Base-by-base conservation (phyloP, 2,113 vertebrate genomes). In the Aramus guarauna region DNA sequence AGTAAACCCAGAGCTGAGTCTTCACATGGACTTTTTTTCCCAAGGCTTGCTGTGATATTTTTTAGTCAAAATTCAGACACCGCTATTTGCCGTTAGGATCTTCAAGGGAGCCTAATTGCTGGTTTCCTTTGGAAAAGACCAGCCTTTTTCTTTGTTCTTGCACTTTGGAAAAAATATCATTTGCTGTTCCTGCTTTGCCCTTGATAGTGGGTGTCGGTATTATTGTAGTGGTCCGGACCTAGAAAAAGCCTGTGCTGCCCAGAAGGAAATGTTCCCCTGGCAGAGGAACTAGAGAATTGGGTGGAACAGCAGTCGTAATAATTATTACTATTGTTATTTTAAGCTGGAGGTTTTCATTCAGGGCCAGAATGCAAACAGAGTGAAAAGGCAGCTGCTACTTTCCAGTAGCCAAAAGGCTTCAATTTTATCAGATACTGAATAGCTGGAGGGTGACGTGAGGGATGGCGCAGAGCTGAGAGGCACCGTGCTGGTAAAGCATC, bases 331-430 rank as follows among this genome's bases (percentile, higher is more conserved):
- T n/a, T 90, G n/a, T 91, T 93, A 53, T 58, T 84, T 94, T 53
- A 79, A 95, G n/a, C 48, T 87, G 58, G 37, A 92, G 36, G 12
- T 81, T 95, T 96, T 96, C 17, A 67, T 96, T 82, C n/a, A 36
- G 19, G 36, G 30, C 56, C 11, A 27, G 60, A 48, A 89, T 85
- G 56, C 50, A 66, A 88, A 73, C 9, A 59, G 64, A 68, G n/a
- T 8, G 22, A 75, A 89, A 92, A 94, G 58, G 76, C 91, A 91
- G 76, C 72, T 91, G 80, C 41, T 94, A 14, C 27, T 84, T 96
- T 74, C 14, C 4, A 3, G 53, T 41, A 78, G 52, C 60, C 58
- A 82, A 77, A 66, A 94, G 48, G 7, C 36, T 88, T 93, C 48
- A 18, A 5, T 71, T 52, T 83, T 74, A 30, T 48, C 20, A 63